Evolutionary conservation across 1,140 invertebrate genomes (phyloP).

Genomic region (Bathynomus jamesi): DNA sequence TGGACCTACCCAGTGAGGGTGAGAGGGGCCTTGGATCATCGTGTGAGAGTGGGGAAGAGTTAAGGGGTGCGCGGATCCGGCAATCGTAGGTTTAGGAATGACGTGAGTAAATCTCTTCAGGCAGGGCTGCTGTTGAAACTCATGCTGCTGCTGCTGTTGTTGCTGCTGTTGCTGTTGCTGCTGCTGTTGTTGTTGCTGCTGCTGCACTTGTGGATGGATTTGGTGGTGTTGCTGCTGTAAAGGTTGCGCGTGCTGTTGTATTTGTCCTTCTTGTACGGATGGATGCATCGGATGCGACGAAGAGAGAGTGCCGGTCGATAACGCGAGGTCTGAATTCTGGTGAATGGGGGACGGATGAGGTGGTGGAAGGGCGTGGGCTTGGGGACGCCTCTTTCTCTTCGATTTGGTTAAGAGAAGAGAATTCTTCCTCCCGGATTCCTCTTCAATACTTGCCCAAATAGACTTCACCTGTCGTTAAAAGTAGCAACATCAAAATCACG

Average conservation of each 20-base stretch:
- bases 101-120: constrained; percentile 3
- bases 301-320: background rate
- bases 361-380: background rate
- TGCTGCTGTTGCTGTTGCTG: background rate
- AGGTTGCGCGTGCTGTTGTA: background rate
- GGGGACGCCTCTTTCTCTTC: constrained; percentile 10
- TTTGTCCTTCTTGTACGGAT: background rate
- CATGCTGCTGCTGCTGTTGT: background rate
- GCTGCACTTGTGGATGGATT: background rate
- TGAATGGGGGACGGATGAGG: background rate
- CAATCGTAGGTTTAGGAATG: background rate
- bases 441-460: constrained; percentile 25
- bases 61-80: background rate
- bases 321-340: background rate
- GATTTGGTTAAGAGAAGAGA: constrained; percentile 11
- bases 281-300: background rate
- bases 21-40: constrained; percentile 8
- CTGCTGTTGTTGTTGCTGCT: background rate
- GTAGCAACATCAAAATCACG: background rate
- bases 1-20: constrained; percentile 8
- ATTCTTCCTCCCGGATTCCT: constrained; percentile 17
- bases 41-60: constrained; percentile 2
- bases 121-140: background rate
- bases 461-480: constrained; percentile 21
- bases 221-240: background rate